Evolutionary conservation across 2,113 vertebrate species (phyloP).

Genomic region (Rhagologus leucostigma): DNA sequence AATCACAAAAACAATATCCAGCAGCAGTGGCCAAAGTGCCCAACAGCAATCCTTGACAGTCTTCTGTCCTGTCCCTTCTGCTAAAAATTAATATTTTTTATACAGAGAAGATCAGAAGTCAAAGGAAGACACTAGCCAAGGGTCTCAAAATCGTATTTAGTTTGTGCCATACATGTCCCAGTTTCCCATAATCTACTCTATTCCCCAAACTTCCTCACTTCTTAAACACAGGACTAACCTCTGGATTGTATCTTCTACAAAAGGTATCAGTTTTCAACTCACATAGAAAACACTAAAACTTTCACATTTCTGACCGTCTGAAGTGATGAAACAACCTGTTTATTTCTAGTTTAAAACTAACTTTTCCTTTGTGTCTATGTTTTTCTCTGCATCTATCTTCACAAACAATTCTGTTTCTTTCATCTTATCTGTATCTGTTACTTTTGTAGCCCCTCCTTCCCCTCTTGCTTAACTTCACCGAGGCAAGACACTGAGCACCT

Average conservation of each 20-base stretch:
- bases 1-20: neutral
- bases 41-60: neutral
- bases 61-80: neutral
- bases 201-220: neutral
- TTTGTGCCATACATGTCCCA: neutral
- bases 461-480: neutral
- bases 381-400: neutral
- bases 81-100: neutral
- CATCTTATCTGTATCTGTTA: neutral
- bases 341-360: neutral
- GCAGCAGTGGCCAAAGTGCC: neutral
- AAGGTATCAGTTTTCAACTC: neutral
- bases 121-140: neutral
- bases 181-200: neutral
- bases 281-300: accelerated
- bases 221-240: neutral
- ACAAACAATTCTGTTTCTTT: neutral
- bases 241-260: neutral
- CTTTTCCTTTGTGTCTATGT: neutral
- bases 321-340: neutral
- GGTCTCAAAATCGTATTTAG: neutral
- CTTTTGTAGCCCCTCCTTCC: neutral
- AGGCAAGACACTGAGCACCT: neutral
- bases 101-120: neutral
- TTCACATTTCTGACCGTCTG: neutral